phyloP scores from a whole-genome alignment of 2,888 invertebrate genomes.

The Eugnorisma glareosa region DNA sequence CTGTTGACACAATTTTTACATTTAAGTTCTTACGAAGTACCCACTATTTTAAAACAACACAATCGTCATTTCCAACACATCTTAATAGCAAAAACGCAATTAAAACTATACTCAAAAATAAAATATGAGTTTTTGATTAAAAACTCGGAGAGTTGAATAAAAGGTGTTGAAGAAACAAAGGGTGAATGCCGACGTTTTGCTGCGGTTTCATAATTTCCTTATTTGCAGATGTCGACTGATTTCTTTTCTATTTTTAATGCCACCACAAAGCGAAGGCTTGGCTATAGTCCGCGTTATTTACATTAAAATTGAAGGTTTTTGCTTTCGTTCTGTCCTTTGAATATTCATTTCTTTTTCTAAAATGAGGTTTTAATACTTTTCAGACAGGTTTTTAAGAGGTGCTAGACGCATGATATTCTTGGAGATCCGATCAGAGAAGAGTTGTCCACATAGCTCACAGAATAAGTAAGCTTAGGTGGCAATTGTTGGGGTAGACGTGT shows the following conservation, averaged over 20 bases:
- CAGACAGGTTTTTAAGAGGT: background rate
- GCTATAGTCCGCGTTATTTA: conserved; percentile 75
- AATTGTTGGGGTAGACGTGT: too few relatives aligned
- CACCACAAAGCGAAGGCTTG: conserved; percentile 71
- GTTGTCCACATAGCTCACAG: too few relatives aligned
- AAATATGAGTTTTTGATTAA: conserved; percentile 83
- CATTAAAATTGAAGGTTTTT: conserved; percentile 74
- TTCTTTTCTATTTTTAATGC: conserved; percentile 77
- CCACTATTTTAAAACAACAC: background rate
- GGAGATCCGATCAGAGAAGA: too few relatives aligned
- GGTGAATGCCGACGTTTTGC: conserved; percentile 80
- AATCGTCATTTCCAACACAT: background rate
- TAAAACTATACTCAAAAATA: conserved; percentile 59
- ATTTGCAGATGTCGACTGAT: conserved; percentile 84
- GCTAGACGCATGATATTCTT: too few relatives aligned
- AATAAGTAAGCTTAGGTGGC: too few relatives aligned
- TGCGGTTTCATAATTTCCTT: conserved; percentile 86
- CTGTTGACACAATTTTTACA: too few relatives aligned
- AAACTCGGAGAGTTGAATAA: conserved; percentile 81
- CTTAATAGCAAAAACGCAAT: conserved; percentile 56
- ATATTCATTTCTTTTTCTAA: conserved; percentile 18
- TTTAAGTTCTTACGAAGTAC: background rate
- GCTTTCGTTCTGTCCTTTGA: conserved; percentile 33
- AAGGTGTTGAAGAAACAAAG: conserved; percentile 83
- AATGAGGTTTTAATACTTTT: conserved; percentile 11